A percentile compares a stretch with the other conserved stretches of the same genome.
Evolutionary conservation across 2,888 invertebrate species (phyloP).

Genomic region (Digitonthophagus gazella): DNA sequence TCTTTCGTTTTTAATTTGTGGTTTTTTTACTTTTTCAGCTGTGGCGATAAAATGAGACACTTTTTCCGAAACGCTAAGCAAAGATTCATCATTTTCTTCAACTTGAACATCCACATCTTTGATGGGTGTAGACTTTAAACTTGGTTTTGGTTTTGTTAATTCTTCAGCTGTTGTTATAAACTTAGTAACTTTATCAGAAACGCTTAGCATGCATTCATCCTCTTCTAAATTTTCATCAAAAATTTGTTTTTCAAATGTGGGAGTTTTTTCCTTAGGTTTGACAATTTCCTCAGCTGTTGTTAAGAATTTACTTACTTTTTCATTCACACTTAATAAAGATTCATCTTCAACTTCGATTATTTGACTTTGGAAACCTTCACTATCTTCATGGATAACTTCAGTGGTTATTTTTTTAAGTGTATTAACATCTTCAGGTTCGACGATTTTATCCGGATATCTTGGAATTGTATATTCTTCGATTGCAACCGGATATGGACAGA

Average conservation of each 20-base stretch:
- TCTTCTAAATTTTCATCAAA: conserved; percentile 57
- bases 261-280: conserved; percentile 43
- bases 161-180: conserved; percentile 59
- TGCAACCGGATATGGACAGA: conserved; percentile 65
- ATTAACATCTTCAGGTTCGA: conserved; percentile 67
- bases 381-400: conserved; percentile 34
- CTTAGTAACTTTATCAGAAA: conserved; percentile 68
- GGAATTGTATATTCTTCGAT: conserved; percentile 60
- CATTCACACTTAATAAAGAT: conserved; percentile 57
- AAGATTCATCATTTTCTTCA: conserved; percentile 51
- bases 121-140: not conserved
- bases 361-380: conserved; percentile 31
- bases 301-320: conserved; percentile 53
- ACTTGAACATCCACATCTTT: conserved; percentile 15
- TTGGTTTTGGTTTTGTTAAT: conserved; percentile 33
- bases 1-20: conserved; percentile 39
- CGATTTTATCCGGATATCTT: conserved; percentile 71
- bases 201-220: conserved; percentile 65
- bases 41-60: conserved; percentile 64
- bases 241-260: conserved; percentile 51
- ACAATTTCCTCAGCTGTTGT: conserved; percentile 48
- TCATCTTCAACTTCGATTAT: conserved; percentile 53
- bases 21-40: conserved; percentile 57
- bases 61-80: conserved; percentile 64
- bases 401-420: conserved; percentile 55